Percentiles rank a stretch among this genome's conserved stretches.
Evolutionary conservation across 1,140 invertebrate genomes (phyloP).

Genomic region (Caligus rogercresseyi): DNA sequence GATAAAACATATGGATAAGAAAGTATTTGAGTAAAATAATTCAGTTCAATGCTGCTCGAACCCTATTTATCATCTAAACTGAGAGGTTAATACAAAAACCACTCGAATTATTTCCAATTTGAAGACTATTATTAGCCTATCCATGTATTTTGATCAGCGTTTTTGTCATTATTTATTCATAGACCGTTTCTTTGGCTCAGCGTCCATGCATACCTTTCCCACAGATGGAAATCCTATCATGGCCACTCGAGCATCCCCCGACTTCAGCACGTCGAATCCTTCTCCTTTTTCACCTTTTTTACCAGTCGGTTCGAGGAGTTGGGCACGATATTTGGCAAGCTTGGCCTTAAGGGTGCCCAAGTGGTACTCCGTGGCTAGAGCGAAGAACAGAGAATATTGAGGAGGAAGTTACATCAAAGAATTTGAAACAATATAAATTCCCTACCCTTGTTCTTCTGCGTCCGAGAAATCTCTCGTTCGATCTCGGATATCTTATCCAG

Average conservation of each 20-base stretch:
- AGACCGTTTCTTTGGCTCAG: no score
- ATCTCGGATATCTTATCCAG: constrained; percentile 95
- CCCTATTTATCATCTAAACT: no score
- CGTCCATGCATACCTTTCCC: constrained; percentile 66
- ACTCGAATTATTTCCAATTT: no score
- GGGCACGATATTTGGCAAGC: constrained; percentile 88
- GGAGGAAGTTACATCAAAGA: no score
- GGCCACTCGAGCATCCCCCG: constrained; percentile 93
- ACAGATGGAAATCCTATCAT: constrained; percentile 94
- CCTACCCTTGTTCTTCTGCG: constrained; percentile 99
- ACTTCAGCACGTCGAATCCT: constrained; percentile 98
- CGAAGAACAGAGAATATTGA: constrained; percentile 19
- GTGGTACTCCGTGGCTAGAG: constrained; percentile 94
- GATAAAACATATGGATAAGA: no score
- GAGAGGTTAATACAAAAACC: no score
- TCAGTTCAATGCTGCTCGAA: no score
- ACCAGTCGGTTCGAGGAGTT: constrained; percentile 70
- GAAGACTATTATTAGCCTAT: no score
- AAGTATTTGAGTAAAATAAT: no score
- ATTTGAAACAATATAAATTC: no score
- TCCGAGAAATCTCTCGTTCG: constrained; percentile 89
- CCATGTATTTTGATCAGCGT: no score
- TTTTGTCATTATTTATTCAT: no score
- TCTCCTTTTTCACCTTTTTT: constrained; percentile 95
- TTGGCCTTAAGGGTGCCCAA: constrained; percentile 95